Conservation (phyloP, 30 jellyfish, hydroid and myxozoan genomes). For the Aurelia sp. region DNA sequence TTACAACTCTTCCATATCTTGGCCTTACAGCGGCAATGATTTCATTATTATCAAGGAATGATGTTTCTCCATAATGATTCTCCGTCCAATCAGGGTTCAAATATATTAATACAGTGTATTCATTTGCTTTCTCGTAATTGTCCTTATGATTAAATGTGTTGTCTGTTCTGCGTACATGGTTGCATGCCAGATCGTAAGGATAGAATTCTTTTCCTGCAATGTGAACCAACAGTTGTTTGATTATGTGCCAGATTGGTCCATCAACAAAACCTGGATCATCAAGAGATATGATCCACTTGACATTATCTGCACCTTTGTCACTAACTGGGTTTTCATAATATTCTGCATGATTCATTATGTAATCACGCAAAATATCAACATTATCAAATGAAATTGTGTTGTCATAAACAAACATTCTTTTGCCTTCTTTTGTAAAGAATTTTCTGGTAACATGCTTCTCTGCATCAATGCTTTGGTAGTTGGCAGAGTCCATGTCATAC, state of each 20-base stretch:
- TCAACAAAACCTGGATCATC: slow-evolving; percentile 63
- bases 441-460: slow-evolving; percentile 25
- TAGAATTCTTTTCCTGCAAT: slow-evolving; percentile 48
- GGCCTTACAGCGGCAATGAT: slow-evolving; percentile 58
- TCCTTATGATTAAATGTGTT: slow-evolving; percentile 57
- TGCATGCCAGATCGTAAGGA: slow-evolving; percentile 69
- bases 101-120: slow-evolving; percentile 59
- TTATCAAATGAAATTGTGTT: slow-evolving; percentile 28
- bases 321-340: slow-evolving; percentile 51
- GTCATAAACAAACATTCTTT: slow-evolving; percentile 39
- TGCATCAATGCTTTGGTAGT: slow-evolving; percentile 8
- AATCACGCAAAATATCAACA: slow-evolving; percentile 36
- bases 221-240: slow-evolving; percentile 37
- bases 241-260: slow-evolving; percentile 49
- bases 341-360: slow-evolving; percentile 49
- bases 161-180: slow-evolving; percentile 71
- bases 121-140: slow-evolving; percentile 37
- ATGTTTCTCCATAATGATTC: slow-evolving; percentile 69
- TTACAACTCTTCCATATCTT: slow-evolving; percentile 66
- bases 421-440: slow-evolving; percentile 35
- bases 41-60: slow-evolving; percentile 32
- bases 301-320: slow-evolving; percentile 64
- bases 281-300: slow-evolving; percentile 65
- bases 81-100: slow-evolving; percentile 47
- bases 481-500: neutral